Evolutionary conservation across 1,140 invertebrate species (phyloP), one percentile per base, ranked within the genome.

Genomic region (Callitettix versicolor): DNA sequence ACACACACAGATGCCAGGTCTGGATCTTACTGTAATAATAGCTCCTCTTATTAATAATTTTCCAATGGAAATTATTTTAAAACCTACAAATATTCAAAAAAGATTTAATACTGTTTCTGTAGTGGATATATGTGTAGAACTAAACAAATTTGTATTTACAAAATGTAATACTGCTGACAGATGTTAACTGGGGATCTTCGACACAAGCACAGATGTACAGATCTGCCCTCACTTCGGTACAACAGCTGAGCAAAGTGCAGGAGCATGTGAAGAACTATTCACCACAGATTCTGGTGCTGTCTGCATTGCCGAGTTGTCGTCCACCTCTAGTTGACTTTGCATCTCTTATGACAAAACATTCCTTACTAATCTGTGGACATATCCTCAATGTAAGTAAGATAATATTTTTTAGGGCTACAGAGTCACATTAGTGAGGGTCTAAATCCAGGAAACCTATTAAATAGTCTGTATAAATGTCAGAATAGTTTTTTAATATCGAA

Each of bases 251-350:
- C 58, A 78, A 81, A 40, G 86, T 95, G 3, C 88, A 93, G 60
- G 93, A 97, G 53, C 94, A 98, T 66, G 92, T 98, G 0, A 98
- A 98, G 73, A 98, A 97, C 72, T 98, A 92, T 69, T 79, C 90
- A 62, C 88, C 88, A 7, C 86, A 91, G 70, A 83, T 98, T 54
- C 70, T 98, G 18, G 89, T 96, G 14, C 72, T 98, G n/a, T 85
- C 85, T 11, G 95, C 94, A 0, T 77, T 84, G 64, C 94, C 94
- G 0, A 85, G 80, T 42, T 76, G 82, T 14, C 75, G 95, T 33
- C 88, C 91, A 0, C 78, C 88, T 0, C 75, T 98, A 0, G 82
- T 96, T 0, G 92, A 97, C 66, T 93, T 98, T 71, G 88, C 88
- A 18, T 82, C 93, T 66, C 79, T 88, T 20, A 81, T 98, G 26